Conservation (phyloP, 2,797 vertebrate genomes). For the Pseudochirops cupreus region DNA sequence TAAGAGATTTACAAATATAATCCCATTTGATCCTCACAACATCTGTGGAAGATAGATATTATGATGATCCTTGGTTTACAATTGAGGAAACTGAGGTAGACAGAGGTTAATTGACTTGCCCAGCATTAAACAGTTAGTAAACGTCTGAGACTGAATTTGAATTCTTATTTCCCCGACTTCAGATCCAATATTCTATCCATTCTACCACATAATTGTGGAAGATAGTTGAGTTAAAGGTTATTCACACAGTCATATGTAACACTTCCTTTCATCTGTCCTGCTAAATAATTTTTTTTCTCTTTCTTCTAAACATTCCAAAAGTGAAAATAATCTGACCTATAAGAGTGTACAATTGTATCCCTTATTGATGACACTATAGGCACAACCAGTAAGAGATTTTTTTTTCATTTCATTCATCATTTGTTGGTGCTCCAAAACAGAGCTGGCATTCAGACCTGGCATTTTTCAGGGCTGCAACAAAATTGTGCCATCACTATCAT, state of each 20-base stretch:
- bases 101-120: neutral
- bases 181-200: neutral
- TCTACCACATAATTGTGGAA: constrained; percentile 58
- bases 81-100: neutral
- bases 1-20: neutral
- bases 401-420: neutral
- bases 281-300: constrained; percentile 51
- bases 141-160: neutral
- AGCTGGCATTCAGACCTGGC: constrained; percentile 47
- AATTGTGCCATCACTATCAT: neutral
- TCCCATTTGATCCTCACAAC: neutral
- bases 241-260: constrained; percentile 54
- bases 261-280: constrained; percentile 56
- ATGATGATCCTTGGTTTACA: neutral
- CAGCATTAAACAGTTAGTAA: neutral
- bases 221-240: constrained; percentile 52
- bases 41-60: neutral
- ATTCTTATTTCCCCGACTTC: neutral
- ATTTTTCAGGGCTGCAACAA: neutral
- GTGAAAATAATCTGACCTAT: constrained; percentile 62
- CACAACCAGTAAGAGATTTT: neutral
- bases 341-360: constrained; percentile 73
- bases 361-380: constrained; percentile 57
- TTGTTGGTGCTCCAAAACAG: constrained; percentile 48
- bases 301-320: constrained; percentile 65